Evolutionary conservation across 2,113 vertebrate genomes (phyloP), one percentile per base, ranked within the genome.

Genomic region (Chlamydotis undulata): DNA sequence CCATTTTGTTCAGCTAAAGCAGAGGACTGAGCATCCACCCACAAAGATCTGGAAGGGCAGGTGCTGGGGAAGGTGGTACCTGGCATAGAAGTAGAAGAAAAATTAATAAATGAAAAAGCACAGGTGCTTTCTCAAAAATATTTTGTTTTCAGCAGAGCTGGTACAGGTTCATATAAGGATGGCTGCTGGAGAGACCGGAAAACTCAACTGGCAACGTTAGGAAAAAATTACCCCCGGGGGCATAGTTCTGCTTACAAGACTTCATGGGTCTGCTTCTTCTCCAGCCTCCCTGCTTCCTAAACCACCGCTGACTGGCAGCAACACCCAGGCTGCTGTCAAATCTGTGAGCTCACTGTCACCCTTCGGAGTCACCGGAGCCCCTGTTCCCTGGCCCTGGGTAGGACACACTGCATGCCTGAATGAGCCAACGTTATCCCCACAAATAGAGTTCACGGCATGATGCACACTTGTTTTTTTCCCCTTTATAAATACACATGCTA

Each of bases 401-500:
- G 87, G 92, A 96, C 97, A 94, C 68, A 23, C 28, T 89, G 7
- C 7, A 5, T 53, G 95, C 86, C 94, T 83, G 77, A 87, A 83
- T 8, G 73, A 96, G 39, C 90, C 81, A 79, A 65, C 41, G 50
- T 60, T 70, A 67, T 68, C 89, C 29, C 64, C 84, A 86, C 89
- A 96, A 94, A 96, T 79, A 80, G 29, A 91, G 94, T 82, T 95
- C 57, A 23, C 60, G 86, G 67, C 19, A 16, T 78, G 82, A 55
- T 81, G 71, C 96, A 96, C 81, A 6, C 87, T 81, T 61, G 31
- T 31, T 0, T 3, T 7, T 87, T 52, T 8, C 14, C n/a, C 65
- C 33, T 96, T 97, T 97, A 95, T 97, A 97, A 97, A 97, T 97
- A 95, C 59, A 76, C 28, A 94, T 93, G 94, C 94, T 81, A 43